Base-by-base conservation (phyloP, 1,140 invertebrate species). In the Lerema accius region DNA sequence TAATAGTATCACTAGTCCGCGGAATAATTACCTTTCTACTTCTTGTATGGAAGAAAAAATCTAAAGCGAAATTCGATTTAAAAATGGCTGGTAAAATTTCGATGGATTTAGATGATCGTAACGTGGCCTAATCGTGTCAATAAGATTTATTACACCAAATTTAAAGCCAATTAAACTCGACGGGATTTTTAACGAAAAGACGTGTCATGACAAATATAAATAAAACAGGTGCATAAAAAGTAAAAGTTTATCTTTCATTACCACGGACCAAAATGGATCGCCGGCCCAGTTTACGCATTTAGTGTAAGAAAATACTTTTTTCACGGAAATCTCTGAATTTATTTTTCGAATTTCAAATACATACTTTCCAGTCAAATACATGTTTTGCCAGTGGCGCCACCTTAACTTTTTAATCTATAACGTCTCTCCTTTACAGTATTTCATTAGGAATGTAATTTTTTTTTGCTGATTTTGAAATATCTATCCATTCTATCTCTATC, bases 111-210 rank as follows among this genome's bases (percentile, higher is more conserved):
- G 28, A 46, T 46, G n/a, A 42, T 19, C 9, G 43, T 10, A 56
- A 28, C 4, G 16, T 32, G 26, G 14, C 26, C 40, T 35, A 32
- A 45, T 45, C 26, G 40, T 43, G 42, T 46, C 55, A 58, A 67
- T 42, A 69, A 73, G 71, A 79, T 78, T 80, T 81, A 78, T 79
- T 58, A 65, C 26, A 59, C 50, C 50, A 69, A 78, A 76, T 80
- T 78, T 81, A 72, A 74, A 60, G 65, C 45, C 73, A 82, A 78
- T 84, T 81, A 78, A 78, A 63, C 55, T 69, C 71, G 70, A 76
- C 69, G 55, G 50, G 42, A 28, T 26, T 67, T 78, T 58, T 73
- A 80, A 67, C 48, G 55, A 68, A 58, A 40, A 56, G 69, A 50
- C 40, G 48, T 61, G 26, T 63, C 62, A 59, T 83, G 73, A 82